phyloP scores from a whole-genome alignment of 2,888 invertebrate genomes.

The Silvanus unidentatus region DNA sequence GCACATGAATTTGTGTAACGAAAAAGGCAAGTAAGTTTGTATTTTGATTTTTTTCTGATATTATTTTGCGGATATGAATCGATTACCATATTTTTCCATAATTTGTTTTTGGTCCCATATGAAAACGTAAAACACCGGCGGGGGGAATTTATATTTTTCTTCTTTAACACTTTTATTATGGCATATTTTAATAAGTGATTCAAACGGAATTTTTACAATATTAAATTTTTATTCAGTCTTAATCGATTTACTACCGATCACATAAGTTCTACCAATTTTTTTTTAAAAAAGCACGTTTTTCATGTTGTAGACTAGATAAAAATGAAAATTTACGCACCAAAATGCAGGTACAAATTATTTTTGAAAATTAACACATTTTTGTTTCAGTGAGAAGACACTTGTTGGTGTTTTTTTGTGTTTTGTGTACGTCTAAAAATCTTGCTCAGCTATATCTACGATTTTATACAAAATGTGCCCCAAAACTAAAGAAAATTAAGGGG shows the following conservation, averaged over 20 bases:
- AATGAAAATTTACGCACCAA: constrained; percentile 22
- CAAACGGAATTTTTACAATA: too few relatives aligned
- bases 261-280: constrained; percentile 31
- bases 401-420: constrained; percentile 36
- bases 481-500: background rate
- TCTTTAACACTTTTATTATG: constrained; percentile 27
- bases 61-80: constrained; percentile 45
- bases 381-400: constrained; percentile 42
- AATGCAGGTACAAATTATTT: constrained; percentile 26
- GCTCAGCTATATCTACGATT: background rate
- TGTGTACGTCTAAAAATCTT: background rate
- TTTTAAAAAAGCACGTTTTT: constrained; percentile 17
- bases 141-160: constrained; percentile 24
- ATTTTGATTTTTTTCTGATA: constrained; percentile 36
- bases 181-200: constrained; percentile 40
- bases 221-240: constrained; percentile 44
- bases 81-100: constrained; percentile 26
- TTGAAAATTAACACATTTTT: constrained; percentile 17
- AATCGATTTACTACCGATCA: constrained; percentile 41
- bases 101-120: constrained; percentile 42
- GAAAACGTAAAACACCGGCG: constrained; percentile 16
- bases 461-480: background rate
- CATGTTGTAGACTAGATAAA: constrained; percentile 24
- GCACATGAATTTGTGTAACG: constrained; percentile 20
- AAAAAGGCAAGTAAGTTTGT: constrained; percentile 22